Evolutionary conservation across 2,888 invertebrate species (phyloP), one percentile per base, ranked within the genome.

Genomic region (Aromia moschata): DNA sequence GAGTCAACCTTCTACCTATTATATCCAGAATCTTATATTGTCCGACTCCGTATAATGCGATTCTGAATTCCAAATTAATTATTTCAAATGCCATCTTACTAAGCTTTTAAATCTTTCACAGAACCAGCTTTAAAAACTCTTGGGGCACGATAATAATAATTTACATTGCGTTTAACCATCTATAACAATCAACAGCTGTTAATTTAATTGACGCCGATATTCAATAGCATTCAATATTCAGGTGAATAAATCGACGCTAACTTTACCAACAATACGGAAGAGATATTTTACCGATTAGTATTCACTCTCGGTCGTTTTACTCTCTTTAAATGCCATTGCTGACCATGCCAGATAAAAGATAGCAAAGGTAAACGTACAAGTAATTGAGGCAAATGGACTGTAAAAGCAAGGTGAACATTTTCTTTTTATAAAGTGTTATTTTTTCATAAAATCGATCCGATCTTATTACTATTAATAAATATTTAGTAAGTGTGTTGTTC

Each of bases 261-360:
- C 47, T 17, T 17, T 36, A 18, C 33, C 20, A 37, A 17, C 47
- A 47, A 47, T 47, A 47, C 36, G 47, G 47, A 47, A 47, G 47
- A 47, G 18, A 37, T 36, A 47, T 47, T 47, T 37, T 47, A 12
- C 5, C 36, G 18, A 33, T 47, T 47, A 36, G 36, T 36, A 36
- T 36, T 36, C 47, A 18, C 12, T 33, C 7, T 18, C 2, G 17
- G 17, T 2, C 16, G 17, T 47, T 46, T 47, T 47, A 47, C 33
- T 17, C 36, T 37, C 36, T 18, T 37, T 37, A 47, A 18, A 47
- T 37, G 17, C 20, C 47, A 33, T 17, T n/a, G 16, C 33, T 46
- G 46, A 18, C 33, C 33, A 36, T 33, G 25, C 11, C 11, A 17
- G 46, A 46, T 46, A 33, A 17, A 5, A 33, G 33, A 33, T 46